Base-by-base conservation (phyloP, 2,113 vertebrate species). In the Lasiurus cinereus region DNA sequence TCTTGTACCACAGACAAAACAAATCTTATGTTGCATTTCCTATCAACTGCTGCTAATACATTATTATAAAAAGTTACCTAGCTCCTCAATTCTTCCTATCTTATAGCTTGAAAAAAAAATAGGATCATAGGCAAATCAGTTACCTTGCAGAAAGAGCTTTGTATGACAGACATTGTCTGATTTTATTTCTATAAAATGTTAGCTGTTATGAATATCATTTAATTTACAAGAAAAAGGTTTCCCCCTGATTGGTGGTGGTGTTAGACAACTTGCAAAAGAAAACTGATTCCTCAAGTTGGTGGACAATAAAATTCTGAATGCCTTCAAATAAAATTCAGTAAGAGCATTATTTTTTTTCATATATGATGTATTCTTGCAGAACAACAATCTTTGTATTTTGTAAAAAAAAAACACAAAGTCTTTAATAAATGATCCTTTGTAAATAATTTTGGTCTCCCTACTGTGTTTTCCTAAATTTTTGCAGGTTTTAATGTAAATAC, bases 401-500 rank as follows among this genome's bases (percentile, higher is more conserved):
- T 98, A 98, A 98, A 98, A 98, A 98, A 98, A 39, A 3, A 39
- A 39, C 39, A 94, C 97, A 97, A 97, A 98, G 93, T 94, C 97
- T 98, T 98, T 98, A 99, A 98, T 98, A 98, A 98, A 99, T 98
- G 98, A 98, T 97, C 95, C 97, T 98, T 98, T 98, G 98, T 98
- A 98, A 98, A 98, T 98, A 98, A 95, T 79, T 85, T 83, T 96
- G 36, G 83, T 96, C 69, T 98, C 69, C 69, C 18, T 95, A 80
- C 33, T 91, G 50, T 98, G 72, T 96, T 98, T 98, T 98, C 52
- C 59, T 96, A 80, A 92, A n/a, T 90, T 92, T 83, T 29, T 52
- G 54, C 59, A 69, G 21, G 56, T 62, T 87, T 96, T 77, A 52
- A 33, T 92, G 64, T 67, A 24, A 64, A 72, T 43, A n/a, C 6